Conservation (phyloP, 2,797 vertebrate species). For the Selene dorsalis region DNA sequence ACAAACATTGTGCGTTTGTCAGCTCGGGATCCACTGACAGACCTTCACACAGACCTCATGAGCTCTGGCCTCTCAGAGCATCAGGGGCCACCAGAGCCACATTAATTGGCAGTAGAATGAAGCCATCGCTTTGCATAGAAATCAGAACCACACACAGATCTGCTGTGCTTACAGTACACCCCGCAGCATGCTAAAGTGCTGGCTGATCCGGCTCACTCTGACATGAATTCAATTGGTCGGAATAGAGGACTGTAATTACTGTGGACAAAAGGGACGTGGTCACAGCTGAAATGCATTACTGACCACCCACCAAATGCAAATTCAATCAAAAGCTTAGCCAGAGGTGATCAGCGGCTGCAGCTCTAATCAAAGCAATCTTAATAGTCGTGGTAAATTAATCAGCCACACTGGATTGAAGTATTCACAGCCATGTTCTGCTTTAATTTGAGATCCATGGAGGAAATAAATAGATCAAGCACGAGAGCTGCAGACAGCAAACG, state of each 20-base stretch:
- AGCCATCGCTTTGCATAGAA: conserved; percentile 11
- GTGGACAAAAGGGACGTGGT: conserved; percentile 31
- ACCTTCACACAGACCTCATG: not conserved
- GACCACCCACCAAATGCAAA: conserved; percentile 43
- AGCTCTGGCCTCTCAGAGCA: not conserved
- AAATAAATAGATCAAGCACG: not conserved
- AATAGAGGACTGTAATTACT: conserved; percentile 40
- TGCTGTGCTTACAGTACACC: conserved; percentile 5
- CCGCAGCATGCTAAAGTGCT: conserved; percentile 21
- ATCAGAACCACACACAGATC: conserved; percentile 12
- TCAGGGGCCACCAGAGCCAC: not conserved
- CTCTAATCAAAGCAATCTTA: conserved; percentile 41
- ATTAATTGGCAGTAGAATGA: conserved; percentile 18
- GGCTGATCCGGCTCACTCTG: conserved; percentile 10
- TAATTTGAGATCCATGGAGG: not conserved
- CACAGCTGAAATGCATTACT: conserved; percentile 13
- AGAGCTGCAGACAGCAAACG: not conserved
- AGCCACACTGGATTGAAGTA: conserved; percentile 18
- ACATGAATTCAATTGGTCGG: conserved; percentile 43
- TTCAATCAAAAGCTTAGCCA: conserved; percentile 46
- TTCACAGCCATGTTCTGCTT: conserved; percentile 2
- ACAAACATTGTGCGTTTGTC: not conserved
- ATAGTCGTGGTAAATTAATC: conserved; percentile 13
- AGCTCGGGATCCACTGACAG: not conserved
- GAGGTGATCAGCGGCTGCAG: conserved; percentile 23